Conservation (phyloP, 2,113 vertebrate species). For the Pelmatolapia mariae region DNA sequence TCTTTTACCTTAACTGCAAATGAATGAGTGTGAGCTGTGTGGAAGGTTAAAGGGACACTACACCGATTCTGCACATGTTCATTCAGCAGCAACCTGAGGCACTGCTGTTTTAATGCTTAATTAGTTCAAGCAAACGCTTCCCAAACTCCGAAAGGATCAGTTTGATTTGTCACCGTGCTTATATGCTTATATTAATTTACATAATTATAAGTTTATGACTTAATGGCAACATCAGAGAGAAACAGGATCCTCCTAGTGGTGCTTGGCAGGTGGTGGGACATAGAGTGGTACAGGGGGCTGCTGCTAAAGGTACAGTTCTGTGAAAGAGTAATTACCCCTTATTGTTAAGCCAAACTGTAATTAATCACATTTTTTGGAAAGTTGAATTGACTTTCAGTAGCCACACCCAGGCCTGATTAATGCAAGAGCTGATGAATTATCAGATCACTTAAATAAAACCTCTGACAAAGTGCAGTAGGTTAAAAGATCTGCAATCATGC, state of each 20-base stretch:
- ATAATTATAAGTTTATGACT: neutral
- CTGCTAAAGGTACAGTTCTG: neutral
- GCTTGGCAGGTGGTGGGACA: neutral
- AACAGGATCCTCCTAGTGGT: neutral
- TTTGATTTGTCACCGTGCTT: neutral
- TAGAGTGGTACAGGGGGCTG: neutral
- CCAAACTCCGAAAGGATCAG: neutral
- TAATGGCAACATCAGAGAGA: neutral
- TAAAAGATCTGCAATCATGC: neutral
- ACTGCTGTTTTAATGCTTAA: neutral
- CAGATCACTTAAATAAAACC: neutral
- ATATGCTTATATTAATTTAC: neutral
- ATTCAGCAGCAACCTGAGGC: neutral
- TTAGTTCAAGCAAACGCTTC: neutral
- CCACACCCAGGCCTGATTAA: neutral
- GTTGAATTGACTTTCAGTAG: neutral
- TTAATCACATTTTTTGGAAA: neutral
- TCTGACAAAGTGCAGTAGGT: neutral
- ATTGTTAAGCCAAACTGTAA: neutral
- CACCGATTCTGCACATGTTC: neutral
- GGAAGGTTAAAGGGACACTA: constrained; percentile 42
- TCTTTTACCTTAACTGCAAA: neutral
- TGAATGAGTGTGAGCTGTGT: constrained; percentile 7
- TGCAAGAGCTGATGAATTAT: neutral
- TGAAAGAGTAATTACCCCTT: neutral